Base-by-base conservation (phyloP, 2,797 vertebrate genomes). In the Hippoglossus hippoglossus region DNA sequence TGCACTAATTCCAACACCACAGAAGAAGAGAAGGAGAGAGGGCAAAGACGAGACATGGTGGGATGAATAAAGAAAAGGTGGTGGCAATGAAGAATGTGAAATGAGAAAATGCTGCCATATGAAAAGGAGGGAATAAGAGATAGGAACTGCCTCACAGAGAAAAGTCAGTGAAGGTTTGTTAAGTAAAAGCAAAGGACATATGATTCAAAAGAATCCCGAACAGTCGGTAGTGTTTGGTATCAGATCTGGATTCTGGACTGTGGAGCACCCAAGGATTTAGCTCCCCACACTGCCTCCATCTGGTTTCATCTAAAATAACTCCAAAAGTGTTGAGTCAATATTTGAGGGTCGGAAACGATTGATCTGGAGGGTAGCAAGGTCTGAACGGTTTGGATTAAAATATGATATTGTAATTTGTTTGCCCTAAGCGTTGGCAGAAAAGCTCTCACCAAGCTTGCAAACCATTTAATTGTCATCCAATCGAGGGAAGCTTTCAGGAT, bases 1-100 rank as follows among this genome's bases (percentile, higher is more conserved):
- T 39, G 59, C 58, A 67, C 63, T 77, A 67, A 72, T 41, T 68
- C 41, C 22, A 73, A 50, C 1, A 2, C 12, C 74, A 66, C 49
- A 66, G 44, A 46, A 46, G 18, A 19, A 16, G 6, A 46, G 39
- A 41, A 41, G 2, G 39, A 41, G 44, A 5, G 44, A 80, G 9
- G 47, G 8, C 7, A 49, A 11, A 21, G 44, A 1, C 0, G 18
- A 21, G 47, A 49, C 47, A 49, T 3, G 19, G 47, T 10, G 9
- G 47, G 47, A 49, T 49, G 5, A 49, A 49, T 9, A 21, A 59
- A 60, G 65, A 60, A 65, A 41, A 31, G 31, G 41, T 16, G 68
- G 4, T 18, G 15, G 44, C 61, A 63, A 59, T 82, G 49, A 44
- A 59, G 63, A 56, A 31, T 56, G 34, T 1, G 31, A 21, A 46